Percentiles rank a stretch among this genome's conserved stretches.
Conservation (phyloP, 2,888 invertebrate species). For the Liopterus haemorrhoidalis region DNA sequence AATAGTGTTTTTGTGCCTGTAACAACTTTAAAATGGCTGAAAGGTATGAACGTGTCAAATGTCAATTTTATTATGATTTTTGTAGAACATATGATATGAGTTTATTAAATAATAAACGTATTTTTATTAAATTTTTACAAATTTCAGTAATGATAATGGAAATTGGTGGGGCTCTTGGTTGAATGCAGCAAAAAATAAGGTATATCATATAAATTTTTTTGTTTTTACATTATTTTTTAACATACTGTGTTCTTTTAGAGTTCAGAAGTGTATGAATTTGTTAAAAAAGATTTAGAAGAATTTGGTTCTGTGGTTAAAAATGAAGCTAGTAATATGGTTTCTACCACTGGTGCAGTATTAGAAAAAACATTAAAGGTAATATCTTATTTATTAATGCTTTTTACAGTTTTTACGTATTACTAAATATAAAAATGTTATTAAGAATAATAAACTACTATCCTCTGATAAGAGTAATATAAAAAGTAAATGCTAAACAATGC, state of each 20-base stretch:
- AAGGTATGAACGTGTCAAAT: conserved; percentile 30
- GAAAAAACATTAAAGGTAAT: conserved; percentile 64
- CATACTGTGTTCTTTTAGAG: conserved; percentile 53
- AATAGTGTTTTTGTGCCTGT: conserved; percentile 7
- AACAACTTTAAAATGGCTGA: conserved; percentile 32
- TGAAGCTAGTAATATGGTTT: conserved; percentile 63
- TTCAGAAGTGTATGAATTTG: conserved; percentile 67
- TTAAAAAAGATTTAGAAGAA: conserved; percentile 70
- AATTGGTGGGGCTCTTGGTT: conserved; percentile 46
- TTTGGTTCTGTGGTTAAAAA: conserved; percentile 65
- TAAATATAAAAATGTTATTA: no score
- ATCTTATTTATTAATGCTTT: conserved; percentile 14
- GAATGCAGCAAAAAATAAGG: conserved; percentile 45
- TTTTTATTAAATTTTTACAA: conserved; percentile 9
- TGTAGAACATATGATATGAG: conserved; percentile 14
- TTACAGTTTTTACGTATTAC: no score
- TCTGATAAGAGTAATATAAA: no score
- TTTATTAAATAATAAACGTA: conserved; percentile 10
- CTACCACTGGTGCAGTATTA: conserved; percentile 59
- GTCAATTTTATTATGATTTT: conserved; percentile 18
- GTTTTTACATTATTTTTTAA: conserved; percentile 9
- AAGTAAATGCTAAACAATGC: background rate
- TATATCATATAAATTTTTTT: conserved; percentile 27
- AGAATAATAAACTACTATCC: no score
- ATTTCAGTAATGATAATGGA: conserved; percentile 35